A percentile compares a stretch with the other conserved stretches of the same genome.
These are phyloP conservation scores for Limonius californicus DNA, from an alignment of 1,140 invertebrate species.

Conservation along the genomic window DNA sequence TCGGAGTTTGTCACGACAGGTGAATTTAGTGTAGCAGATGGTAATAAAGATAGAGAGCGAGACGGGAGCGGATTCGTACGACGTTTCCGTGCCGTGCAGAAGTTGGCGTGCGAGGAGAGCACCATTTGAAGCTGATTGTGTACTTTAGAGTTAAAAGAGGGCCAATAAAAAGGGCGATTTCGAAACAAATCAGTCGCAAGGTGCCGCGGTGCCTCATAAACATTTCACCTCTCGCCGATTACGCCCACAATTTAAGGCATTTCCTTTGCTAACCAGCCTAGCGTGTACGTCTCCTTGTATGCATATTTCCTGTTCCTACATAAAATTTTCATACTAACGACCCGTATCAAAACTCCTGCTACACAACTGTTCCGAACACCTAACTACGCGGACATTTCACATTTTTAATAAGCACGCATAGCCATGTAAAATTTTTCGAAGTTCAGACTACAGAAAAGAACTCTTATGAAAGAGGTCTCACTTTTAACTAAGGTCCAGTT, in stretches of 20 bases:
- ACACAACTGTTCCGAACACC: too few relatives aligned
- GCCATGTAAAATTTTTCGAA: too few relatives aligned
- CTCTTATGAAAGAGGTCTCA: not conserved
- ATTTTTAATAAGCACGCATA: too few relatives aligned
- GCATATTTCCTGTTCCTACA: constrained; percentile 10
- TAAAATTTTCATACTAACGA: constrained; percentile 15
- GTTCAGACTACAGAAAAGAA: not conserved
- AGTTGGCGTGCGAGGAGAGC: constrained; percentile 4
- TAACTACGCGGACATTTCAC: too few relatives aligned
- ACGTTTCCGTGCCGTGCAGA: constrained; percentile 10
- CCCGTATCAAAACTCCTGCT: not conserved
- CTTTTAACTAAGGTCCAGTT: not conserved
- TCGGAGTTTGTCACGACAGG: constrained; percentile 12
- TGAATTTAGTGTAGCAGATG: constrained; percentile 7
- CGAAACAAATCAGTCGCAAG: constrained; percentile 12
- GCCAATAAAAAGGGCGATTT: constrained; percentile 14
- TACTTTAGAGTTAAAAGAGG: constrained; percentile 15
- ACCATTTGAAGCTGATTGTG: constrained; percentile 13
- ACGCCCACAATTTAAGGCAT: constrained; percentile 12
- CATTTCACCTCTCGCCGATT: constrained; percentile 10
- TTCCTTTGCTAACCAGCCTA: constrained; percentile 12
- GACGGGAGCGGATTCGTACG: constrained; percentile 13
- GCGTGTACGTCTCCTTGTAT: constrained; percentile 3
- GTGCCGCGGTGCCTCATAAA: constrained; percentile 13
- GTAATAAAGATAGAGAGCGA: constrained; percentile 5